A percentile compares a stretch with the other conserved stretches of the same genome.
Evolutionary conservation across 37 sponge, comb jelly and placozoan species (phyloP).

Genomic region (Tethya wilhelma): DNA sequence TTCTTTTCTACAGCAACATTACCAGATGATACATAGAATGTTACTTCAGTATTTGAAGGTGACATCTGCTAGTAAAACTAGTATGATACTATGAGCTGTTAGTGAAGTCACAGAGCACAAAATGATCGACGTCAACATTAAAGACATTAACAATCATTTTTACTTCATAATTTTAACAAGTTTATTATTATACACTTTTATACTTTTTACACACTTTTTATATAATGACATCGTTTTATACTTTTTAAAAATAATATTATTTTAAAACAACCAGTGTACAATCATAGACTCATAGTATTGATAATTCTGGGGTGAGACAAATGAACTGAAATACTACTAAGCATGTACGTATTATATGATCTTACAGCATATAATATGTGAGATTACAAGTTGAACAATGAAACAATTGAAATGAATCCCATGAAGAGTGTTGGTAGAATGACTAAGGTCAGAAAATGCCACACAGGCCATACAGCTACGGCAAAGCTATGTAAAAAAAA

Average conservation of each 20-base stretch:
- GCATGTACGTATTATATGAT: neutral
- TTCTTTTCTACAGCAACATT: neutral
- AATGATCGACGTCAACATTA: too few species aligned
- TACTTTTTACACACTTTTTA: neutral
- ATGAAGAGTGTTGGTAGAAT: slow-evolving; percentile 44
- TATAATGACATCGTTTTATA: neutral
- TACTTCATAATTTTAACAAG: neutral
- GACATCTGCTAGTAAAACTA: too few species aligned
- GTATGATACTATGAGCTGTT: too few species aligned
- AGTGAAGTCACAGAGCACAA: too few species aligned
- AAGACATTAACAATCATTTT: neutral
- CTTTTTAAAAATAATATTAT: too few species aligned
- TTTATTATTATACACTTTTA: neutral
- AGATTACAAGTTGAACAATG: slow-evolving; percentile 26
- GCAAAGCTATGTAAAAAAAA: slow-evolving; percentile 12
- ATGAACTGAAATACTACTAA: neutral
- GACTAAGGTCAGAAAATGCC: slow-evolving; percentile 22
- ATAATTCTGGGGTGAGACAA: neutral
- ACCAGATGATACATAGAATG: neutral
- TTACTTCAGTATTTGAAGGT: neutral
- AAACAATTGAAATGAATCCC: slow-evolving; percentile 48
- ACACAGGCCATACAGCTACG: slow-evolving; percentile 54
- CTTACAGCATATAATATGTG: neutral
- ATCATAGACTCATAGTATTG: too few species aligned
- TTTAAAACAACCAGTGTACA: too few species aligned